phyloP scores from a whole-genome alignment of 2,888 invertebrate genomes.

The Invenusta paracnida region DNA sequence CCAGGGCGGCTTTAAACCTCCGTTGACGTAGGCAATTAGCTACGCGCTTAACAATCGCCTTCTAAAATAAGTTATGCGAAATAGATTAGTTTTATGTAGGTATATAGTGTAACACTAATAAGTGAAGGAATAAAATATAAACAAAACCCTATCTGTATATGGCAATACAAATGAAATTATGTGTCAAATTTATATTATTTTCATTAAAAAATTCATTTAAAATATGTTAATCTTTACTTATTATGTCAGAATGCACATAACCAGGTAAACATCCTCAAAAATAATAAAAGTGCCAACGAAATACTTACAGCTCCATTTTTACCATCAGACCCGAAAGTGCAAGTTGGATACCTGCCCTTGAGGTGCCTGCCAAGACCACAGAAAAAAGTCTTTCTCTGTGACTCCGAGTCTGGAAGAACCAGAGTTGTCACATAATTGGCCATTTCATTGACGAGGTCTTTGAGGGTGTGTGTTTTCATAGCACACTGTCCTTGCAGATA shows the following conservation, averaged over 20 bases:
- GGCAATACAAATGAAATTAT: too few species aligned
- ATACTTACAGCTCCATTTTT: background rate
- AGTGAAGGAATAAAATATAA: too few species aligned
- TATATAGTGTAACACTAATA: too few species aligned
- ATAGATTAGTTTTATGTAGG: background rate
- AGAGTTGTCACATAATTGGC: background rate
- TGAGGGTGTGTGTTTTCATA: background rate
- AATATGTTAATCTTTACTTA: too few species aligned
- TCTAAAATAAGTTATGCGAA: background rate
- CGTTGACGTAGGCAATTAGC: background rate
- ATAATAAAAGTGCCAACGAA: too few species aligned
- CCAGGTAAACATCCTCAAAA: too few species aligned
- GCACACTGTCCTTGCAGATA: background rate
- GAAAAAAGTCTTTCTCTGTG: background rate
- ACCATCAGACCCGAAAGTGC: background rate
- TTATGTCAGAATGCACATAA: too few species aligned
- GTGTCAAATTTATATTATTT: background rate
- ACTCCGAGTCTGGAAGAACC: background rate
- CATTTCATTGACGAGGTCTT: background rate
- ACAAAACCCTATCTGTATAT: too few species aligned
- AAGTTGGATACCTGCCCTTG: background rate
- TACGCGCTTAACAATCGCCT: background rate
- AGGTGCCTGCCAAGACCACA: background rate
- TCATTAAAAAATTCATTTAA: too few species aligned
- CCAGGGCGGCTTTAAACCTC: background rate